Conservation (phyloP, 1,140 invertebrate genomes). For the Drosophila cardini region DNA sequence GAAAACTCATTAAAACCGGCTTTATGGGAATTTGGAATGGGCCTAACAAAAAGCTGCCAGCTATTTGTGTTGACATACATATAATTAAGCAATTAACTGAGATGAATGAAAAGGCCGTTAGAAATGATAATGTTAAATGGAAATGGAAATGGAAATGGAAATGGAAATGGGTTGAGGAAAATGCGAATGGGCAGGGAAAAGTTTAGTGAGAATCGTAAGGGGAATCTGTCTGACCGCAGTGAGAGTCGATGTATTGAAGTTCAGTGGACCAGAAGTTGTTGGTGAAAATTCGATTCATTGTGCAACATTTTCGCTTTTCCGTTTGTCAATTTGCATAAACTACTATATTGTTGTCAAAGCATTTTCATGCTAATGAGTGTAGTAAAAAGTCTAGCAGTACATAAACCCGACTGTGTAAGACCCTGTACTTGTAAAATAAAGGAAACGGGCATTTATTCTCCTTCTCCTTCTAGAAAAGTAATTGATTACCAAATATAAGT, state of each 20-base stretch:
- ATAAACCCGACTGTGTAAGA: too few species aligned
- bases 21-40: conserved; percentile 3
- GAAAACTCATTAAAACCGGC: conserved; percentile 16
- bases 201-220: too few species aligned
- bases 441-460: too few species aligned
- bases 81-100: conserved; percentile 36
- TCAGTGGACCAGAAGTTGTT: conserved; percentile 31
- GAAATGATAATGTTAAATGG: conserved; percentile 19
- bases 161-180: conserved; percentile 6
- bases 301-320: conserved; percentile 44
- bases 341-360: conserved; percentile 13
- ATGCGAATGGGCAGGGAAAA: background rate
- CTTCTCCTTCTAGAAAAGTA: too few species aligned
- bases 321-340: conserved; percentile 38
- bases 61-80: conserved; percentile 25
- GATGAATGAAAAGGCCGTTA: conserved; percentile 17
- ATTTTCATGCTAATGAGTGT: conserved; percentile 45
- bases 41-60: background rate
- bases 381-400: background rate
- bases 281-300: conserved; percentile 62
- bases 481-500: too few species aligned
- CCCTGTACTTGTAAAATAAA: too few species aligned
- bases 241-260: conserved; percentile 10
- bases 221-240: conserved; percentile 7
- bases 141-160: conserved; percentile 1